phyloP scores from a whole-genome alignment of 1,140 invertebrate species.

The Drosophila melanogaster region Release_6_plus_ISO1_MT NT_033777.3:12056001-12056500 shows the following conservation, averaged over 20 bases:
- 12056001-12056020: conserved; percentile 44
- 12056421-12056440: conserved; percentile 54
- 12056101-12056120: conserved; percentile 57
- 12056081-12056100: conserved; percentile 47
- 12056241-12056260: conserved; percentile 4
- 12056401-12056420: conserved; percentile 42
- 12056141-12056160: conserved; percentile 79
- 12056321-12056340: conserved; percentile 37
- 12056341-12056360: not conserved
- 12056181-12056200: conserved; percentile 45
- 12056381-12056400: conserved; percentile 36
- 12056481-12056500: conserved; percentile 33
- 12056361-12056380: conserved; percentile 31
- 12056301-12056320: conserved; percentile 44
- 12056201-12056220: conserved; percentile 51
- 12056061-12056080: conserved; percentile 27
- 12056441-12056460: conserved; percentile 38
- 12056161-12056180: conserved; percentile 33
- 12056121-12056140: conserved; percentile 54
- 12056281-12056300: conserved; percentile 17
- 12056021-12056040: conserved; percentile 63
- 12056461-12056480: conserved; percentile 35
- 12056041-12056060: conserved; percentile 1
- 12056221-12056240: conserved; percentile 40
- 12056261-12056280: conserved; percentile 28